phyloP scores from a whole-genome alignment of 2,113 vertebrate genomes.

The Rhinopomastus cyanomelas region DNA sequence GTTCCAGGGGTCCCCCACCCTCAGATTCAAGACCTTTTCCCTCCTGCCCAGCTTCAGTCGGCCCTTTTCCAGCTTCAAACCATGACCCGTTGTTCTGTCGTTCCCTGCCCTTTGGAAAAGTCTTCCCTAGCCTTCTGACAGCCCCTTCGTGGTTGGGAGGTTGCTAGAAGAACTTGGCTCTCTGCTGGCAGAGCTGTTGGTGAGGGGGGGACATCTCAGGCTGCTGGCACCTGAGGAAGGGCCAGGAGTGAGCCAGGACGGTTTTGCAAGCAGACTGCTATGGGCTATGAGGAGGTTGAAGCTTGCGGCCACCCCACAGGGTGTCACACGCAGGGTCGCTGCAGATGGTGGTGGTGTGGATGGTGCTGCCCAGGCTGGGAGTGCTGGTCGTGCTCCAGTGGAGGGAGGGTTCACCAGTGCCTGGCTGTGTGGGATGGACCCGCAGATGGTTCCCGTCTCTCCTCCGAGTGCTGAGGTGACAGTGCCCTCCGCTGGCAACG shows the following conservation, averaged over 20 bases:
- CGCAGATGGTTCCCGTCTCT: accelerated
- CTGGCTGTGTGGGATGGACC: neutral
- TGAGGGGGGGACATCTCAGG: neutral
- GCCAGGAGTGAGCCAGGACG: neutral
- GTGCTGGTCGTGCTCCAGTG: accelerated
- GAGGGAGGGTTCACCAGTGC: neutral
- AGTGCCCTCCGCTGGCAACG: constrained; percentile 28
- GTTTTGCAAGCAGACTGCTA: neutral
- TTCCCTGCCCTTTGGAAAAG: too few species aligned
- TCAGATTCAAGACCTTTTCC: too few species aligned
- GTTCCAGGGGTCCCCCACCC: too few species aligned
- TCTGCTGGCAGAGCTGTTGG: neutral
- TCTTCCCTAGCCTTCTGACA: too few species aligned
- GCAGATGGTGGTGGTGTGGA: accelerated
- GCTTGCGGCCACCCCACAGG: neutral
- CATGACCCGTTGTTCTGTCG: too few species aligned
- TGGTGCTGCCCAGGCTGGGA: neutral
- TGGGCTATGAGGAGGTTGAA: neutral
- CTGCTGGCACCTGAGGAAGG: neutral
- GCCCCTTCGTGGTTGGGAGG: too few species aligned
- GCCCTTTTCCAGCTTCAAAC: too few species aligned
- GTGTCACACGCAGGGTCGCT: neutral
- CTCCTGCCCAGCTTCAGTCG: too few species aligned
- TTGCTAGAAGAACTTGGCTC: too few species aligned
- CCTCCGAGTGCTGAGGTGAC: neutral